Evolutionary conservation across 2,797 vertebrate species (phyloP), one percentile per base, ranked within the genome.

Genomic region (Chaenodraco wilsoni): DNA sequence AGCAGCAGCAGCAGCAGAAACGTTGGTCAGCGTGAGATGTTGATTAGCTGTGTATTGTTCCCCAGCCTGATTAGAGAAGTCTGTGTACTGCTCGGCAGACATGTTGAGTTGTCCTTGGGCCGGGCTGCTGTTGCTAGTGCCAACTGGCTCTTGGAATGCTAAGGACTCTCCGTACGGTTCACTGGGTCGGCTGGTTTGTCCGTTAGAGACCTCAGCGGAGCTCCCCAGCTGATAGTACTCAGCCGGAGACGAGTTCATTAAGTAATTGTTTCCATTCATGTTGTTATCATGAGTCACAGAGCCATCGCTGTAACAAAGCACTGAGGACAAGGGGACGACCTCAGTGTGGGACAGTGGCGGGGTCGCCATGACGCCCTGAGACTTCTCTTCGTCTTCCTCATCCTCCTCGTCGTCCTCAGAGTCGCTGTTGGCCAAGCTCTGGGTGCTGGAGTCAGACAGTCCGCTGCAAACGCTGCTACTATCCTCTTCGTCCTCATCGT

Each of bases 401-500:
- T 95, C 93, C 0, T 95, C 95, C 6, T 96, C 96, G 19, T 98
- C 97, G 1, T 98, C 97, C 69, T 98, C 97, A 0, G 97, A 97
- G 89, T 99, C 97, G 13, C 97, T 99, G 79, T 96, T 97, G 0
- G 96, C 97, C 84, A 99, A 93, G 90, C 97, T 99, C 84, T 99
- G 98, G 0, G 97, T 97, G 93, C 98, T 99, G 41, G 97, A 99
- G 90, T 99, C 98, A 0, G 97, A 99, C 78, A 97, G 94, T 11
- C 95, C 96, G 1, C 97, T 99, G 89, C 97, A 99, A 76, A 98
- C 94, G 56, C 98, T 99, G 92, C 97, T 98, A n/a, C 96, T 97
- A 5, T 99, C 98, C 46, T 95, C 95, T n/a, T 95, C 94, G 0
- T 95, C 94, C 0, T 95, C 94, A 0, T 94, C 92, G 0, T 94